Conservation (phyloP, 1,140 invertebrate species). For the Cydia splendana region DNA sequence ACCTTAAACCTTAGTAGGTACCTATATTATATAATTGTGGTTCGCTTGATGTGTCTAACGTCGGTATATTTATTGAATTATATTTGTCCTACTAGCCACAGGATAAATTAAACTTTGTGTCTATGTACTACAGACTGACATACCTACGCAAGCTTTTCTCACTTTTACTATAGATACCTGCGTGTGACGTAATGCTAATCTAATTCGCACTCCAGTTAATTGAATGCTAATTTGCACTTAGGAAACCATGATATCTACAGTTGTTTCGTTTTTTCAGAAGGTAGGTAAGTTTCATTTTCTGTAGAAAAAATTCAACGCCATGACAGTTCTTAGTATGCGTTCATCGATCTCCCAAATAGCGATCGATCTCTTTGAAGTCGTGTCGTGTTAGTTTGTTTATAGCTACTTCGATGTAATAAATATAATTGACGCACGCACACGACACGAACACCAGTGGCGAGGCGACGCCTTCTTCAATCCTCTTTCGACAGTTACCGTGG, state of each 20-base stretch:
- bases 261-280: neutral
- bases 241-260: neutral
- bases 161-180: neutral
- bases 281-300: neutral
- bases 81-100: too few relatives aligned
- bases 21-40: too few relatives aligned
- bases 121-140: too few relatives aligned
- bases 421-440: conserved; percentile 74
- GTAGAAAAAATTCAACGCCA: neutral
- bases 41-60: too few relatives aligned
- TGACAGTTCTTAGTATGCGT: conserved; percentile 41
- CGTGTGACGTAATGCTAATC: conserved; percentile 1
- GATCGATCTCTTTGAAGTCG: conserved; percentile 75
- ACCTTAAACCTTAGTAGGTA: too few relatives aligned
- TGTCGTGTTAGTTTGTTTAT: conserved; percentile 68
- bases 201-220: neutral
- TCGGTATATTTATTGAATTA: too few relatives aligned
- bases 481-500: conserved; percentile 69
- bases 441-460: conserved; percentile 43
- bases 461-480: conserved; percentile 70
- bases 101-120: too few relatives aligned
- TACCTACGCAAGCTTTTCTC: neutral
- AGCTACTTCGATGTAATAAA: conserved; percentile 75
- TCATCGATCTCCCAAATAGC: conserved; percentile 66
- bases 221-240: conserved; percentile 4